phyloP scores from a whole-genome alignment of 2,888 invertebrate genomes.

The Mythimna pallens region DNA sequence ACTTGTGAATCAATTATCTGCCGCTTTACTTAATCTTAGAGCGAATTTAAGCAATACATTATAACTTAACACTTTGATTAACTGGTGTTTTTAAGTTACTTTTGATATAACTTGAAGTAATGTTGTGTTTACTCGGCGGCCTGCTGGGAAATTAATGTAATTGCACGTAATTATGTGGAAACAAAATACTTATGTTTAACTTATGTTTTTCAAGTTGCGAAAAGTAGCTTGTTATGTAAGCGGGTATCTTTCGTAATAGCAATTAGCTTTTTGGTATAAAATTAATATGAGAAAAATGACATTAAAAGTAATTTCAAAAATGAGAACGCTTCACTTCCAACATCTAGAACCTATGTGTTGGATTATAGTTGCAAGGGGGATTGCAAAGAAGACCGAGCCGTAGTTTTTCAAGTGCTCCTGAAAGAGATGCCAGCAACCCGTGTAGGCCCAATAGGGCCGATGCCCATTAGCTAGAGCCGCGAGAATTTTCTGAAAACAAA shows the following conservation, averaged over 20 bases:
- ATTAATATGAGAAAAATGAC: not conserved
- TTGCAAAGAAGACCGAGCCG: too few species aligned
- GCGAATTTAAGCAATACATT: conserved; percentile 47
- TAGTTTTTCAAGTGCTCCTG: too few species aligned
- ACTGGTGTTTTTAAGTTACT: conserved; percentile 48
- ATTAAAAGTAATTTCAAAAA: not conserved
- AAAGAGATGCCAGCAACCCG: too few species aligned
- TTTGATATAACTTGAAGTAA: conserved; percentile 34
- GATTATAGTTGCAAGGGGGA: too few species aligned
- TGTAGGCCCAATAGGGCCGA: too few species aligned
- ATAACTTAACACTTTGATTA: conserved; percentile 40
- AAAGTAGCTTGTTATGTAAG: conserved; percentile 2
- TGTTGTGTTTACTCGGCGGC: conserved; percentile 39
- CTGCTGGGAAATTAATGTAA: conserved; percentile 55
- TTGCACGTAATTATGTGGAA: conserved; percentile 44
- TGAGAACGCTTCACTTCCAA: not conserved
- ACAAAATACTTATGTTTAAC: conserved; percentile 38
- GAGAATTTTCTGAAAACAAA: too few species aligned
- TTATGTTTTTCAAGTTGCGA: not conserved
- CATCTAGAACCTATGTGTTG: not conserved
- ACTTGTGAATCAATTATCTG: conserved; percentile 71
- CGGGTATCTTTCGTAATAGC: not conserved
- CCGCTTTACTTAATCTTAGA: conserved; percentile 70
- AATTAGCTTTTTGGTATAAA: not conserved
- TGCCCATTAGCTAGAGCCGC: too few species aligned